A percentile compares a stretch with the other conserved stretches of the same genome.
Evolutionary conservation across 1,140 invertebrate genomes (phyloP).

Genomic region (Drosophila kurseongensis): DNA sequence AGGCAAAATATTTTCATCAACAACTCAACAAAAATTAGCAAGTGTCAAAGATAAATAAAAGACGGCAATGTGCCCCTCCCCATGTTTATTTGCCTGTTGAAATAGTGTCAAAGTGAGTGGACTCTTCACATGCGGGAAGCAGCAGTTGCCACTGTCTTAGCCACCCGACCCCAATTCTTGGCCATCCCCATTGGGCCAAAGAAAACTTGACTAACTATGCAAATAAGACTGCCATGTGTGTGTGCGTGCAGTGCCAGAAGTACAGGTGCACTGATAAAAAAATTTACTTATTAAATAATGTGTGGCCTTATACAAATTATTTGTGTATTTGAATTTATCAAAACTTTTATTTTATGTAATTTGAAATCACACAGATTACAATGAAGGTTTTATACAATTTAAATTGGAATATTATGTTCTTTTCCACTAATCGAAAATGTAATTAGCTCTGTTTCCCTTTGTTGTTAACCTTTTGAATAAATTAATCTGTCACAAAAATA

Average conservation of each 20-base stretch:
- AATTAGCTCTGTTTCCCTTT: too few relatives aligned
- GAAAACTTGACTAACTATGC: slow-evolving; percentile 81
- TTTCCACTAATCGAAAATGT: too few relatives aligned
- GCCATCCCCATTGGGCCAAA: slow-evolving; percentile 27
- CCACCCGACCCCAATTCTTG: slow-evolving; percentile 13
- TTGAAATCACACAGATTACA: neutral
- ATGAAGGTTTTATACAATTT: too few relatives aligned
- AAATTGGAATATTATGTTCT: too few relatives aligned
- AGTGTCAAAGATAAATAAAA: slow-evolving; percentile 84
- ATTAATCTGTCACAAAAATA: too few relatives aligned
- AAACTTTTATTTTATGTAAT: neutral
- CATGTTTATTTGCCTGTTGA: slow-evolving; percentile 74
- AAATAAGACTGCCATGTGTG: slow-evolving; percentile 71
- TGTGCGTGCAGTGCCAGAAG: slow-evolving; percentile 24
- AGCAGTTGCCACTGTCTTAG: slow-evolving; percentile 33
- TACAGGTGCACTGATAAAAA: slow-evolving; percentile 6
- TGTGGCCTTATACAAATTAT: neutral
- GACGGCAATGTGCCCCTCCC: slow-evolving; percentile 8
- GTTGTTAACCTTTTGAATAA: too few relatives aligned
- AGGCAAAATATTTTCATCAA: slow-evolving; percentile 73
- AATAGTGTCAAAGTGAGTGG: slow-evolving; percentile 80
- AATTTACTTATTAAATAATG: too few relatives aligned
- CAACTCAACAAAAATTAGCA: slow-evolving; percentile 78
- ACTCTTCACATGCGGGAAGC: slow-evolving; percentile 67
- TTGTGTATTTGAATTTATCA: neutral